Evolutionary conservation across 2,888 invertebrate species (phyloP).

Genomic region (Caenorhabditis panamensis): DNA sequence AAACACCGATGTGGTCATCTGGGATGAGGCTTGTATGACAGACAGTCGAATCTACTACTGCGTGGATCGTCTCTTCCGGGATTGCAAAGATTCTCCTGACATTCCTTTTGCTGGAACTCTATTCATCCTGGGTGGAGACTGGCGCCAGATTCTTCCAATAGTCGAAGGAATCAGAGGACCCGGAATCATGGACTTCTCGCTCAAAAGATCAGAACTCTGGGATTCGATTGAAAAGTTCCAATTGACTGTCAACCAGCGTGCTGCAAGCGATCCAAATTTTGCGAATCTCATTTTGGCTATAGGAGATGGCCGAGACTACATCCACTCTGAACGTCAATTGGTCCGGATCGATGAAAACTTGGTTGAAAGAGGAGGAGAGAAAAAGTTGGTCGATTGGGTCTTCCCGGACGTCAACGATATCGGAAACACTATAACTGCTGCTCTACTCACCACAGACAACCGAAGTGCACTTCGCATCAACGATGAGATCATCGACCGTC

Average conservation of each 20-base stretch:
- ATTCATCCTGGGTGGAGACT: conserved; percentile 11
- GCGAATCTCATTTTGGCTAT: too few relatives aligned
- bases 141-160: conserved; percentile 21
- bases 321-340: too few relatives aligned
- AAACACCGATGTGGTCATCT: conserved; percentile 11
- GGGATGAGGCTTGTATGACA: conserved; percentile 32
- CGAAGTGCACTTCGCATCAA: too few relatives aligned
- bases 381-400: too few relatives aligned
- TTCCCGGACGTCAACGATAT: too few relatives aligned
- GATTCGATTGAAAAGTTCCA: neutral
- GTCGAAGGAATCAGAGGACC: neutral
- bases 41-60: conserved; percentile 12
- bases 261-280: neutral
- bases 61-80: neutral
- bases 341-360: too few relatives aligned
- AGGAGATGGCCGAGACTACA: too few relatives aligned
- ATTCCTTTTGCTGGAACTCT: conserved; percentile 12
- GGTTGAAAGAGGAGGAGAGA: too few relatives aligned
- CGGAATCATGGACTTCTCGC: neutral
- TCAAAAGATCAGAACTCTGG: neutral
- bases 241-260: conserved; percentile 1
- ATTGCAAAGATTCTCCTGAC: too few relatives aligned
- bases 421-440: too few relatives aligned
- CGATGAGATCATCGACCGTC: too few relatives aligned
- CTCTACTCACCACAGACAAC: too few relatives aligned